Percentiles rank a stretch among this genome's conserved stretches.
Conservation (phyloP, 2,797 vertebrate species). For the Nothura maculosa region DNA sequence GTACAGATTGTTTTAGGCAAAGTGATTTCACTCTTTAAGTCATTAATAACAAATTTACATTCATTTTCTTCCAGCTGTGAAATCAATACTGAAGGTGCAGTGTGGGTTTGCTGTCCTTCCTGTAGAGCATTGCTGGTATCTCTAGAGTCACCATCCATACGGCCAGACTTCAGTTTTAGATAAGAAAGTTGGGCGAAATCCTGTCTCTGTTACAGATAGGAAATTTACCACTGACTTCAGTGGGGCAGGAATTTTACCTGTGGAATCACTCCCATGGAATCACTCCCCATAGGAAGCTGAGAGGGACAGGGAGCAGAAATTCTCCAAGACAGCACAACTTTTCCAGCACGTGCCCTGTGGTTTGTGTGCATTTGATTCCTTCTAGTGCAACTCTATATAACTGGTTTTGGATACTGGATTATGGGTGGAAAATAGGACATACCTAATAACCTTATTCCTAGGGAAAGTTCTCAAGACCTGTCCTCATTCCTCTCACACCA, state of each 20-base stretch:
- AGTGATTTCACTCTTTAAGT: not conserved
- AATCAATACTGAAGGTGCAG: not conserved
- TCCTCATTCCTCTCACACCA: not conserved
- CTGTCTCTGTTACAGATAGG: accelerated
- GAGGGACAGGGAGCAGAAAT: not conserved
- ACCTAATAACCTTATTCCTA: not conserved
- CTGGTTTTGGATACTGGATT: not conserved
- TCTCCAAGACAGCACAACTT: not conserved
- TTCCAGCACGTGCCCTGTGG: accelerated
- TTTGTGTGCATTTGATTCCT: not conserved
- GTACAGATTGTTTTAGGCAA: not conserved
- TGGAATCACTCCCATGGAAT: not conserved
- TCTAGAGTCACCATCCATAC: not conserved
- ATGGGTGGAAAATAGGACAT: not conserved
- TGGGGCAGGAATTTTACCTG: not conserved
- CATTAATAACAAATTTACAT: not conserved
- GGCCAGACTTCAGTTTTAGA: not conserved
- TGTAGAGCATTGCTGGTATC: not conserved
- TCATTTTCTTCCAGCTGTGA: not conserved
- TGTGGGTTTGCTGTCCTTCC: not conserved
- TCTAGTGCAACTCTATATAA: not conserved
- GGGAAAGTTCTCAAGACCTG: not conserved
- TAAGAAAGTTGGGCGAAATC: not conserved
- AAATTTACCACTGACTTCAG: not conserved
- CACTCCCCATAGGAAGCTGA: not conserved